phyloP scores from a whole-genome alignment of 1,140 invertebrate species.

The Magallana angulata region DNA sequence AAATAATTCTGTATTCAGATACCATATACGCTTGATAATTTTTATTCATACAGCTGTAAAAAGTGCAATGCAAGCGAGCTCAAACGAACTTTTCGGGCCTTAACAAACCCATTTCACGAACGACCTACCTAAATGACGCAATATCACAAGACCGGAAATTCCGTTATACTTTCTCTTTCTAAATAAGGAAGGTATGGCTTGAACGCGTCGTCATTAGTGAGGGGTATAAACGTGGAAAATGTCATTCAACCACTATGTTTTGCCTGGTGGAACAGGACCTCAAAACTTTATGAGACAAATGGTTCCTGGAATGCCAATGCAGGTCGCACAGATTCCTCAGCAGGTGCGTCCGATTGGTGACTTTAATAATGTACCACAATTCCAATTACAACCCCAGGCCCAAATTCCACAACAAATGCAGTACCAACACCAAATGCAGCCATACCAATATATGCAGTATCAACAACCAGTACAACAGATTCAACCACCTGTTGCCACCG shows the following conservation, averaged over 20 bases:
- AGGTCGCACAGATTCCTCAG: conserved; percentile 11
- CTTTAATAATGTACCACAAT: conserved; percentile 2
- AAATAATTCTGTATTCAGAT: too few relatives aligned
- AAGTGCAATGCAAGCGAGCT: too few relatives aligned
- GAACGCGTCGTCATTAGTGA: conserved; percentile 29
- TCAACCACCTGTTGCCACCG: conserved; percentile 21
- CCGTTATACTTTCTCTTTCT: conserved; percentile 24
- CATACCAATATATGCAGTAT: conserved; percentile 17
- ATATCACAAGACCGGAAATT: conserved; percentile 30
- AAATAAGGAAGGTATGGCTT: conserved; percentile 17
- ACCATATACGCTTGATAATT: too few relatives aligned
- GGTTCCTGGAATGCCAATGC: conserved; percentile 22
- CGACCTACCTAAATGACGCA: conserved; percentile 17
- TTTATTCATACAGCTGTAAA: too few relatives aligned
- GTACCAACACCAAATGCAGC: conserved; percentile 6
- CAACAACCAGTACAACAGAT: conserved; percentile 11
- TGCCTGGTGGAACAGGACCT: background rate
- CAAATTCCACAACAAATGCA: conserved; percentile 2
- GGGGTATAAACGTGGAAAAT: conserved; percentile 4
- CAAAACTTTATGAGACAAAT: conserved; percentile 31
- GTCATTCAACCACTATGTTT: conserved; percentile 21
- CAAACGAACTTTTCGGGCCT: too few relatives aligned
- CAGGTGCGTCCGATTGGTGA: conserved; percentile 9
- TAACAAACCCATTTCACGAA: background rate
- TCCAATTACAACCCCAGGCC: background rate